Conservation (phyloP, 2,888 invertebrate genomes). For the Machimus rusticus region DNA sequence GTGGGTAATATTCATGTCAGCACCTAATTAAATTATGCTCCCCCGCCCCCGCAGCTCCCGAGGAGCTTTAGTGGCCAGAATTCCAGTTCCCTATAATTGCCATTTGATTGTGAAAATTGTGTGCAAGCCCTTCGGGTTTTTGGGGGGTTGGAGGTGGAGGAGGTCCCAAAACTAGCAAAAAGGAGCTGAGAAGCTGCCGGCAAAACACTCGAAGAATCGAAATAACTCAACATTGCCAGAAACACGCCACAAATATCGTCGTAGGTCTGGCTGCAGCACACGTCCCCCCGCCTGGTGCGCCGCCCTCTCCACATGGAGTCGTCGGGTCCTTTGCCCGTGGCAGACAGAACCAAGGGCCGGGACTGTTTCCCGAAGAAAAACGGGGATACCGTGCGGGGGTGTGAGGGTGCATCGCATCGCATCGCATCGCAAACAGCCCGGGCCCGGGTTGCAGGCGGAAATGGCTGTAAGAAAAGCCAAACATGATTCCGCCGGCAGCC, state of each 20-base stretch:
- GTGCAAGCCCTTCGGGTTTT: not conserved
- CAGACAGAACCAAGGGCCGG: not conserved
- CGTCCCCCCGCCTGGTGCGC: not conserved
- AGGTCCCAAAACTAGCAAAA: conserved; percentile 24
- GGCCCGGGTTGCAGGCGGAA: not conserved
- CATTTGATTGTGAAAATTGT: conserved; percentile 22
- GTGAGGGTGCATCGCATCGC: not conserved
- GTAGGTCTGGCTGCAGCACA: not conserved
- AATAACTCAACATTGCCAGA: conserved; percentile 41
- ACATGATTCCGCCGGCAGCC: conserved; percentile 32
- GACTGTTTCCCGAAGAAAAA: not conserved
- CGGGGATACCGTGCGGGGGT: not conserved
- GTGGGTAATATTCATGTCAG: not conserved
- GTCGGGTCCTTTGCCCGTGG: not conserved
- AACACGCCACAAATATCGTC: conserved; percentile 33
- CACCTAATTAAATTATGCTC: not conserved
- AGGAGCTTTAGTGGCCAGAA: not conserved
- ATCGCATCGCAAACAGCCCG: not conserved
- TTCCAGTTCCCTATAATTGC: conserved; percentile 3
- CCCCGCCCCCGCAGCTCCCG: not conserved
- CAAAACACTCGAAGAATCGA: conserved; percentile 35
- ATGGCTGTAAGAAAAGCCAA: conserved; percentile 29
- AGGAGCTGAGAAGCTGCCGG: not conserved
- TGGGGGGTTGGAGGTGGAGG: not conserved
- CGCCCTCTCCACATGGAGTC: conserved; percentile 4